These are phyloP conservation scores for Megamerina dolium DNA, from an alignment of 2,888 invertebrate species.

Conservation along the genomic window DNA sequence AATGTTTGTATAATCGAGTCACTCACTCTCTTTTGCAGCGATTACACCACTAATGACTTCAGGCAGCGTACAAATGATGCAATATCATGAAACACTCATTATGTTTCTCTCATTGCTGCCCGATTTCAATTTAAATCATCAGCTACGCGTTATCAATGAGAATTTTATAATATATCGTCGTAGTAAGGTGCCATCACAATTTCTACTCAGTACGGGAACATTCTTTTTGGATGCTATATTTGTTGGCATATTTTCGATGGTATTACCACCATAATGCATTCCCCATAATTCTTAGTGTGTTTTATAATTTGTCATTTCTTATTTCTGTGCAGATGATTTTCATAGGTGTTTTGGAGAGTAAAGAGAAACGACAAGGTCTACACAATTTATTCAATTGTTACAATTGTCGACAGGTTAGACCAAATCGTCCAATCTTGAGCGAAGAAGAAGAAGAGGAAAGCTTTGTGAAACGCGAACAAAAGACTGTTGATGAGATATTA, in stretches of 20 bases:
- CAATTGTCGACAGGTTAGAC: slow-evolving; percentile 18
- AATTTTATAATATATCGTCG: slow-evolving; percentile 34
- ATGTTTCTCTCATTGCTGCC: slow-evolving; percentile 38
- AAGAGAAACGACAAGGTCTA: slow-evolving; percentile 25
- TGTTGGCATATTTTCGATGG: neutral
- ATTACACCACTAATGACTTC: slow-evolving; percentile 43
- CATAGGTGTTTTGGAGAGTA: slow-evolving; percentile 33
- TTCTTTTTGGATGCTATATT: slow-evolving; percentile 32
- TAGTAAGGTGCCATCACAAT: slow-evolving; percentile 9
- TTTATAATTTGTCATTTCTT: neutral
- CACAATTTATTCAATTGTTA: slow-evolving; percentile 19
- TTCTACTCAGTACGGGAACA: slow-evolving; percentile 6
- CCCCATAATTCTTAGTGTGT: neutral
- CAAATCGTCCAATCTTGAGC: slow-evolving; percentile 9
- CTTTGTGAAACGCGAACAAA: slow-evolving; percentile 30
- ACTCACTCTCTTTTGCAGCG: slow-evolving; percentile 26
- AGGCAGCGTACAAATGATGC: slow-evolving; percentile 33
- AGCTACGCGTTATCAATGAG: slow-evolving; percentile 43
- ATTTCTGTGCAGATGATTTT: slow-evolving; percentile 27
- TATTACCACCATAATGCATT: neutral
- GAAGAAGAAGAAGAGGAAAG: slow-evolving; percentile 21
- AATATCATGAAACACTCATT: slow-evolving; percentile 32
- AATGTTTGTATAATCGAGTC: slow-evolving; percentile 1
- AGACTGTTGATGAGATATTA: slow-evolving; percentile 28
- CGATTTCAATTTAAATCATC: slow-evolving; percentile 46